A percentile compares a stretch with the other conserved stretches of the same genome.
phyloP scores from a whole-genome alignment of 2,888 invertebrate species.

The Oscheius myriophilus region DNA sequence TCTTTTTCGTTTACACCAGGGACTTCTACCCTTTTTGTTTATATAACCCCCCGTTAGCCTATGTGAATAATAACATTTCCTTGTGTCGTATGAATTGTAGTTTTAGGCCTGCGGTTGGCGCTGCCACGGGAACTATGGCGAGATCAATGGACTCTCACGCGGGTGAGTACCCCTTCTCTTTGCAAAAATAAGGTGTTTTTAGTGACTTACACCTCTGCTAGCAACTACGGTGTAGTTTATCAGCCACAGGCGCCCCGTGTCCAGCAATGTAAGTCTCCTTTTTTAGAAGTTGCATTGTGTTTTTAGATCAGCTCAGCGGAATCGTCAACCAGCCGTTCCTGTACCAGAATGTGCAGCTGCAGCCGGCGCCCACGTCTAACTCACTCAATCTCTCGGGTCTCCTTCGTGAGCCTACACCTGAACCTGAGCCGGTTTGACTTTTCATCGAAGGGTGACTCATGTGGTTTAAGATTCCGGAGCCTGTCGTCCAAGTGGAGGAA shows the following conservation, averaged over 20 bases:
- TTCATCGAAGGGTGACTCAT: neutral
- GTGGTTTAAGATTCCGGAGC: neutral
- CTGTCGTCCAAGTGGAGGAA: slow-evolving; percentile 3
- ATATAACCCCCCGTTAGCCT: too few relatives aligned
- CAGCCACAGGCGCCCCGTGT: slow-evolving; percentile 7
- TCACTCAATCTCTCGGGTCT: slow-evolving; percentile 44
- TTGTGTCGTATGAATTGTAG: too few relatives aligned
- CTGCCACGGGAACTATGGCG: too few relatives aligned
- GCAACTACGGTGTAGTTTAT: neutral
- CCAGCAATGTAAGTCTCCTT: slow-evolving; percentile 6
- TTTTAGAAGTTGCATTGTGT: neutral
- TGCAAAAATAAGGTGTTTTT: neutral
- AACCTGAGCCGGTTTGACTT: slow-evolving; percentile 26
- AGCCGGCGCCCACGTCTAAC: neutral
- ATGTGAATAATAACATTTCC: too few relatives aligned
- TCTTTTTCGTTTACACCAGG: too few relatives aligned
- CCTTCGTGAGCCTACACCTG: slow-evolving; percentile 51
- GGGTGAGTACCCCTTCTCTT: neutral
- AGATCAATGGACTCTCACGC: too few relatives aligned
- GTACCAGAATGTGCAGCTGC: neutral
- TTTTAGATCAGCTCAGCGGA: slow-evolving; percentile 11
- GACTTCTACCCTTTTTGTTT: too few relatives aligned
- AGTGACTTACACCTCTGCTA: neutral
- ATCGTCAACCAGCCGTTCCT: neutral
- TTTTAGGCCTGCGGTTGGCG: too few relatives aligned